A percentile compares a stretch with the other conserved stretches of the same genome.
Evolutionary conservation across 2,888 invertebrate genomes (phyloP).

Genomic region (Lithophane leautieri): DNA sequence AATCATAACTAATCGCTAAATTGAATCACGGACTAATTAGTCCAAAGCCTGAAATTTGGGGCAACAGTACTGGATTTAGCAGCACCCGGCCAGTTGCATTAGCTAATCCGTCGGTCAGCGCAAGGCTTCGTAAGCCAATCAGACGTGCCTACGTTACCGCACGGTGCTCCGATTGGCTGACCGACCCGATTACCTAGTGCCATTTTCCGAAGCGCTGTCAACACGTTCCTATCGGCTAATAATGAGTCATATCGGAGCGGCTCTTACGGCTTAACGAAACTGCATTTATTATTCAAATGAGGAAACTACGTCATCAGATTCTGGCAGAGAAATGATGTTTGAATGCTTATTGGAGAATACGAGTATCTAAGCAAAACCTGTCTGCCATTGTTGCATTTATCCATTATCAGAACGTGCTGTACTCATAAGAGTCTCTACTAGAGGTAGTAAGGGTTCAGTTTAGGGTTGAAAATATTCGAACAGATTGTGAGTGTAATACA

Average conservation of each 20-base stretch:
- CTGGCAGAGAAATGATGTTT: neutral
- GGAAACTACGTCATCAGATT: neutral
- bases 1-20: conserved; percentile 50
- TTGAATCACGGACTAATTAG: conserved; percentile 46
- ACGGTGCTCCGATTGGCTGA: conserved; percentile 30
- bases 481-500: neutral
- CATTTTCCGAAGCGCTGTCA: conserved; percentile 41
- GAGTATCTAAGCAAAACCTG: neutral
- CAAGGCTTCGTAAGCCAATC: conserved; percentile 48
- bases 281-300: conserved; percentile 10
- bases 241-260: neutral
- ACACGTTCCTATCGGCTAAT: conserved; percentile 27
- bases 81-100: conserved; percentile 40
- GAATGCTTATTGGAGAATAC: neutral
- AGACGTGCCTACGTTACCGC: conserved; percentile 35
- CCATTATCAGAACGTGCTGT: neutral
- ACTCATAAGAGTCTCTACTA: neutral
- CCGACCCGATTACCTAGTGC: conserved; percentile 36
- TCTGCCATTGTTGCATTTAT: neutral
- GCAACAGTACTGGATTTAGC: conserved; percentile 36
- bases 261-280: conserved; percentile 5
- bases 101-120: conserved; percentile 49
- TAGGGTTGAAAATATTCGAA: neutral
- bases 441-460: neutral
- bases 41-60: conserved; percentile 48